Evolutionary conservation across 2,113 vertebrate genomes (phyloP).

Genomic region (Rhinolophus ferrumequinum): DNA sequence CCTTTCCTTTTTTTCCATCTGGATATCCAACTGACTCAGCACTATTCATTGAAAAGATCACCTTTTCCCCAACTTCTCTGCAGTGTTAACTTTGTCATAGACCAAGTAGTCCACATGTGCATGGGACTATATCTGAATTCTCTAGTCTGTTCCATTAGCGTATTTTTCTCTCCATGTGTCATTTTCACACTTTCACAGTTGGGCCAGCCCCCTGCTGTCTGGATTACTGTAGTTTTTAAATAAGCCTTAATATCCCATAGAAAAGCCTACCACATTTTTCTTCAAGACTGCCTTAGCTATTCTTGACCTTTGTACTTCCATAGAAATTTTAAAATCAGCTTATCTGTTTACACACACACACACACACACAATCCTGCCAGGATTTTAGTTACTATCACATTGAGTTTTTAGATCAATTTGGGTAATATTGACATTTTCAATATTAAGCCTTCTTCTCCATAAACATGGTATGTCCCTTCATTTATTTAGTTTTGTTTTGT

Average conservation of each 20-base stretch:
- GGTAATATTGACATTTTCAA: background rate
- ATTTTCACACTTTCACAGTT: background rate
- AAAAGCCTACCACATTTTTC: background rate
- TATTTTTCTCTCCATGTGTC: background rate
- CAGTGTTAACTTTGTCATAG: background rate
- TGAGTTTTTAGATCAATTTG: constrained; percentile 6
- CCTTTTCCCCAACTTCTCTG: background rate
- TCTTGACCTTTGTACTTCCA: background rate
- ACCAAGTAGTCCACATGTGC: background rate
- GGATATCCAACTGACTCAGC: background rate
- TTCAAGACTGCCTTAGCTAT: background rate
- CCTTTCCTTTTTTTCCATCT: background rate
- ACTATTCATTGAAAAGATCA: background rate
- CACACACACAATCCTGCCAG: background rate
- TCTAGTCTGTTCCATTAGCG: background rate
- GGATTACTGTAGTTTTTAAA: background rate
- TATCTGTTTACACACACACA: background rate
- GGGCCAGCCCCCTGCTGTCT: no score
- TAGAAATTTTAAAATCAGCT: constrained; percentile 11
- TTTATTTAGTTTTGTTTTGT: background rate
- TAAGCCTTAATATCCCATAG: background rate
- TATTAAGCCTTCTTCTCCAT: constrained; percentile 65
- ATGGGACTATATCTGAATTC: background rate
- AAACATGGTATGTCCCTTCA: constrained; percentile 72
- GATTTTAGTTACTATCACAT: background rate